Percentiles rank a stretch among this genome's conserved stretches.
Evolutionary conservation across 2,113 vertebrate species (phyloP).

Genomic region (Geococcyx californianus): DNA sequence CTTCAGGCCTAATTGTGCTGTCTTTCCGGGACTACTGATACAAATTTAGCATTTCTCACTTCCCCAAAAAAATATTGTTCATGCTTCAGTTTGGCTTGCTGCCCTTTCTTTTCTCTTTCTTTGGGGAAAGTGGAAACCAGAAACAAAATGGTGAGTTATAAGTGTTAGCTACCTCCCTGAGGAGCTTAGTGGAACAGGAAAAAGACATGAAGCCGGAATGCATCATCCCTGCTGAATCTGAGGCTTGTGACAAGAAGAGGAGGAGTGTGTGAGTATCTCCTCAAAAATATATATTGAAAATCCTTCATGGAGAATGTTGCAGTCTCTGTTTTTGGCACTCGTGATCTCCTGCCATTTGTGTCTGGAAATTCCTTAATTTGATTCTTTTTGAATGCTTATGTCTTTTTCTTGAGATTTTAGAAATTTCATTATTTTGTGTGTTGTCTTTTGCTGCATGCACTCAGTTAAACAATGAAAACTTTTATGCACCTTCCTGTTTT

Average conservation of each 20-base stretch:
- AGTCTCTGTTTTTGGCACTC: background rate
- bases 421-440: background rate
- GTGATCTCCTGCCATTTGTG: background rate
- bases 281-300: background rate
- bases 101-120: background rate
- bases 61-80: background rate
- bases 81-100: background rate
- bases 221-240: background rate
- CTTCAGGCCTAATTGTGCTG: background rate
- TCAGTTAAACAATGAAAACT: background rate
- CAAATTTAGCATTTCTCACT: background rate
- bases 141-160: background rate
- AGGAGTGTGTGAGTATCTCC: background rate
- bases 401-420: background rate
- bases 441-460: background rate
- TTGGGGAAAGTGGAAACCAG: background rate
- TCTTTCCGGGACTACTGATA: no score
- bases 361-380: background rate
- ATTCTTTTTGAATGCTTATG: background rate
- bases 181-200: background rate
- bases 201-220: fast-evolving
- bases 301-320: background rate
- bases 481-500: background rate
- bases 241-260: background rate
- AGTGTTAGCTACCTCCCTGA: background rate